Percentiles rank a stretch among this genome's conserved stretches.
Conservation (phyloP, 23 tunicate genomes). For the Halocynthia aurantium region DNA sequence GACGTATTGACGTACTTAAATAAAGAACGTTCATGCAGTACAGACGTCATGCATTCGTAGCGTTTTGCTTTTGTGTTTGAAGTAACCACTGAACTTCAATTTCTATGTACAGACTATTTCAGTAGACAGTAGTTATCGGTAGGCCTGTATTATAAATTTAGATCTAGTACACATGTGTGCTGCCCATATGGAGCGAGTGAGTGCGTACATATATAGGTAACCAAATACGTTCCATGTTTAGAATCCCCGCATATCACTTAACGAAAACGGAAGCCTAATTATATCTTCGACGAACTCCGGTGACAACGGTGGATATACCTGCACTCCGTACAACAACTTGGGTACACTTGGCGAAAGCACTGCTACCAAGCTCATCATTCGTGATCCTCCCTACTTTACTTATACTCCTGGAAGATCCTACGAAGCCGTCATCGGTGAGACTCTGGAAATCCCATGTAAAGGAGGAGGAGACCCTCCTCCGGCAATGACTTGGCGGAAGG, state of each 20-base stretch:
- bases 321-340: constrained; percentile 51
- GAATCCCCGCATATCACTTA: constrained; percentile 30
- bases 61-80: too few relatives aligned
- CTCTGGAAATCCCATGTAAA: constrained; percentile 41
- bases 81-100: too few relatives aligned
- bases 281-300: constrained; percentile 17
- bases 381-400: constrained; percentile 51
- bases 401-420: constrained; percentile 21
- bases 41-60: too few relatives aligned
- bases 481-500: constrained; percentile 64
- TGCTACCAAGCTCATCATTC: constrained; percentile 21
- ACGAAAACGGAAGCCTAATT: constrained; percentile 42
- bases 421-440: constrained; percentile 32
- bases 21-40: too few relatives aligned
- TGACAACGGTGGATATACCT: constrained; percentile 61
- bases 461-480: constrained; percentile 63
- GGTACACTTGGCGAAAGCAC: constrained; percentile 55
- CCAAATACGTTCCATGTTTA: neutral
- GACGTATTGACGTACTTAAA: too few relatives aligned
- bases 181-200: too few relatives aligned
- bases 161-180: too few relatives aligned
- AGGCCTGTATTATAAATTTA: too few relatives aligned
- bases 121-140: too few relatives aligned
- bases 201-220: too few relatives aligned
- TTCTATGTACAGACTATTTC: too few relatives aligned